Base-by-base conservation (phyloP, 1,140 invertebrate species). In the Coboldia fuscipes region DNA sequence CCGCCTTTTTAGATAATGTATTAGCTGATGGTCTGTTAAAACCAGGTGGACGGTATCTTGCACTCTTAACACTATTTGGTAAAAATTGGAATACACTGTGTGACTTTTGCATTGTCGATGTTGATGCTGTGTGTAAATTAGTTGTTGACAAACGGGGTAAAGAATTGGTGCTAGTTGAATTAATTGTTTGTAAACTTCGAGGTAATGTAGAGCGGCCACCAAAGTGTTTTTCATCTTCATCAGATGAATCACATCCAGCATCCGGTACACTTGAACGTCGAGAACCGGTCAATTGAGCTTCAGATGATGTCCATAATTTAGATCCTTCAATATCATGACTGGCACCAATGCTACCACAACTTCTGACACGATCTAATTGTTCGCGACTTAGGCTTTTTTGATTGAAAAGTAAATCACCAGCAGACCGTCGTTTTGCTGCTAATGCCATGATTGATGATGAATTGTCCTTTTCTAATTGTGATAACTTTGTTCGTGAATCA, bases 21-120 rank as follows among this genome's bases (percentile, higher is more conserved):
- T 53, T 53, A 4, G 44, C 35, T 5, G 43, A 39, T 44, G 48
- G 45, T 30, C 62, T 61, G 31, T 61, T 63, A 52, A 81, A 76
- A 0, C 83, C 82, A 0, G 82, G 82, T 0, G 83, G 80, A 2
- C 83, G 57, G 47, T 89, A 88, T 3, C 84, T 57, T 4, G 83
- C 83, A 19, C 80, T 85, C 45, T 85, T 83, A 3, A 81, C 79
- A 38, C 65, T 66, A 31, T 61, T 62, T 39, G 65, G 63, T 23
- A 64, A 46, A 42, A 72, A 66, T 44, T 73, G 59, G 46, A 70
- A 62, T 28, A 70, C 62, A 39, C 67, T 74, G 42, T 76, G 70
- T 0, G 71, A 68, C 45, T 77, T 76, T 41, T 73, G 67, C 48
- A 79, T 68, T 39, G 65, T 60, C 45, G 58, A 60, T 38, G 62